phyloP scores from a whole-genome alignment of 2,797 vertebrate genomes.

The Geotrypetes seraphini region DNA sequence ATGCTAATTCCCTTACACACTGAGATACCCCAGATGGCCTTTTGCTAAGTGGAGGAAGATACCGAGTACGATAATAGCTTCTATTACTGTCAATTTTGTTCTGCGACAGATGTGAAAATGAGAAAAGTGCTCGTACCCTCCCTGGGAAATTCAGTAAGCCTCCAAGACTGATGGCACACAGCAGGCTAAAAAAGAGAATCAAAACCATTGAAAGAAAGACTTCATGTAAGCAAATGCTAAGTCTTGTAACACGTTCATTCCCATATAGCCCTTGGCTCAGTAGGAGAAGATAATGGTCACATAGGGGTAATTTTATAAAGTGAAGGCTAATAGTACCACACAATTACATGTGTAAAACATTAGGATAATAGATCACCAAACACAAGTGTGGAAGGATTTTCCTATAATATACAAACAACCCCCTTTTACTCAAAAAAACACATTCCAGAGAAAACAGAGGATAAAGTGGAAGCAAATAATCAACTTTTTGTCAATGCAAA shows the following conservation, averaged over 20 bases:
- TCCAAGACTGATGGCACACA: constrained; percentile 8
- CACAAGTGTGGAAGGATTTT: too few species aligned
- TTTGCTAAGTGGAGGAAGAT: constrained; percentile 33
- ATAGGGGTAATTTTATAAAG: too few species aligned
- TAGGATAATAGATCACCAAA: too few species aligned
- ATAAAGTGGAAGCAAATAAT: too few species aligned
- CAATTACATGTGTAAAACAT: too few species aligned
- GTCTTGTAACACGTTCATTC: constrained; percentile 5
- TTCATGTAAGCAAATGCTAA: neutral
- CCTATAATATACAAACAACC: too few species aligned
- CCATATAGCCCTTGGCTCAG: constrained; percentile 25
- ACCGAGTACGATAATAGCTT: constrained; percentile 26
- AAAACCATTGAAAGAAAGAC: constrained; percentile 9
- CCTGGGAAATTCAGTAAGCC: constrained; percentile 22
- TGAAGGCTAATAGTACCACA: too few species aligned
- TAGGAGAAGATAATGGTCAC: constrained; percentile 6
- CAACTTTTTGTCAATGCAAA: too few species aligned
- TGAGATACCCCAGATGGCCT: constrained; percentile 53
- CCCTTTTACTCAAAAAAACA: too few species aligned
- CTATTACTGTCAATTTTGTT: constrained; percentile 27
- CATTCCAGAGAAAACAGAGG: too few species aligned
- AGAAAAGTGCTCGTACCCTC: constrained; percentile 16
- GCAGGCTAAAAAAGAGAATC: constrained; percentile 12
- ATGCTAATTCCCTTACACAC: too few species aligned
- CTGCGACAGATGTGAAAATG: constrained; percentile 36